Percentiles rank a stretch among this genome's conserved stretches.
These are phyloP conservation scores for Agriotes lineatus DNA, from an alignment of 2,888 invertebrate species.

Conservation along the genomic window DNA sequence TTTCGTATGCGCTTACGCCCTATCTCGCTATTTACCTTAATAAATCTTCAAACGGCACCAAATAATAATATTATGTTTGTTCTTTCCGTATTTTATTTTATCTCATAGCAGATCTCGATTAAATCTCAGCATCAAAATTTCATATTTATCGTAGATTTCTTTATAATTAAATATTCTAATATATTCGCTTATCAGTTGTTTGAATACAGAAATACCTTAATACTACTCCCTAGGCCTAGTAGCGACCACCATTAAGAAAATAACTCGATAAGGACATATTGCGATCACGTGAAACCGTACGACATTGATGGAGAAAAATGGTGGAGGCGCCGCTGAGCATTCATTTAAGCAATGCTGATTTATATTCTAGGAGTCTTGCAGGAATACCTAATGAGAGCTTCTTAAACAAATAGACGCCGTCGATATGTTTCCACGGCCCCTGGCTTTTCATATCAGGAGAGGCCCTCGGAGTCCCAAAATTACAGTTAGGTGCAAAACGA, in stretches of 20 bases:
- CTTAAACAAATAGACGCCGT: constrained; percentile 28
- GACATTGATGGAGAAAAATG: constrained; percentile 65
- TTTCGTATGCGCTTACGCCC: too few species aligned
- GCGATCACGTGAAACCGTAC: constrained; percentile 60
- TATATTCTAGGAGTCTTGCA: constrained; percentile 59
- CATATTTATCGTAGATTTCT: too few species aligned
- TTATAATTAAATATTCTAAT: too few species aligned
- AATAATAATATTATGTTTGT: too few species aligned
- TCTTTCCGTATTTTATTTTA: too few species aligned
- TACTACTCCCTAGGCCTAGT: constrained; percentile 2
- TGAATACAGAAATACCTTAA: neutral
- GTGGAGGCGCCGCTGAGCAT: constrained; percentile 53
- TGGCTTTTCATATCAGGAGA: neutral
- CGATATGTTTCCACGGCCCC: neutral
- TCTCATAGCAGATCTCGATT: too few species aligned
- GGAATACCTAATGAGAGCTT: constrained; percentile 58
- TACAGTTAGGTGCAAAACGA: constrained; percentile 11
- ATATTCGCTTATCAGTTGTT: too few species aligned
- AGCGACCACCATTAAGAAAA: constrained; percentile 48
- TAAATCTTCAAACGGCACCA: too few species aligned
- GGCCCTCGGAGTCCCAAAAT: neutral
- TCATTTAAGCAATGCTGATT: constrained; percentile 59
- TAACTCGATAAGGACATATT: constrained; percentile 62
- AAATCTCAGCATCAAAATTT: too few species aligned
- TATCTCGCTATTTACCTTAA: too few species aligned